A percentile compares a stretch with the other conserved stretches of the same genome.
Conservation (phyloP, 2,888 invertebrate species). For the Chesias legatella region DNA sequence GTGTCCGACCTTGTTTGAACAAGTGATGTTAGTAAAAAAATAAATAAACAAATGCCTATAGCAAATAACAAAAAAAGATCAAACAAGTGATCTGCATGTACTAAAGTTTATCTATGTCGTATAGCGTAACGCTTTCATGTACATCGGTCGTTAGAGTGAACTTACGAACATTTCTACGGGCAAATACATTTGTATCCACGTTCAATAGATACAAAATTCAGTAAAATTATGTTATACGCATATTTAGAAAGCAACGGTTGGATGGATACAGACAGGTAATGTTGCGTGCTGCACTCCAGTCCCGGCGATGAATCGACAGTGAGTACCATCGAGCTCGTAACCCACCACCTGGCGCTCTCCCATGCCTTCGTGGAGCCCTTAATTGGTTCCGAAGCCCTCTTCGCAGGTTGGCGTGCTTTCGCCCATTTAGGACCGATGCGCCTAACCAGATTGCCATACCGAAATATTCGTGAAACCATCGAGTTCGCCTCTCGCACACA, state of each 20-base stretch:
- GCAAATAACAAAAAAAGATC: no score
- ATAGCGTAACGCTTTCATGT: no score
- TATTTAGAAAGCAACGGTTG: slow-evolving; percentile 37
- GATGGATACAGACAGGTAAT: slow-evolving; percentile 32
- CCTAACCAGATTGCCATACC: slow-evolving; percentile 77
- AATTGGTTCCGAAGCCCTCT: slow-evolving; percentile 79
- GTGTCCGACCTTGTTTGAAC: no score
- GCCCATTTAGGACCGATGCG: slow-evolving; percentile 67
- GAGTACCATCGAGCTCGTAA: slow-evolving; percentile 77
- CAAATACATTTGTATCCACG: no score
- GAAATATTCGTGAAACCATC: slow-evolving; percentile 70
- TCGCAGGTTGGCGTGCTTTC: slow-evolving; percentile 68
- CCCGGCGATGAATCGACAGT: slow-evolving; percentile 57
- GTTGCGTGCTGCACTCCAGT: slow-evolving; percentile 65
- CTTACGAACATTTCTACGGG: no score
- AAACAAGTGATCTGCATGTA: no score
- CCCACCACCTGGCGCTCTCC: slow-evolving; percentile 70
- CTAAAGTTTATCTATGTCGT: no score
- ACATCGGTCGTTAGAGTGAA: no score
- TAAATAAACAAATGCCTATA: no score
- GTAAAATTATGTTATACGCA: slow-evolving; percentile 1
- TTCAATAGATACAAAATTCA: background rate
- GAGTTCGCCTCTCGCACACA: slow-evolving; percentile 51
- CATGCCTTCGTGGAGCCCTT: slow-evolving; percentile 76
- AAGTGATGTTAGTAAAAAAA: no score